Conservation (phyloP, 2,113 vertebrate species). For the Rhinopithecus roxellana region DNA sequence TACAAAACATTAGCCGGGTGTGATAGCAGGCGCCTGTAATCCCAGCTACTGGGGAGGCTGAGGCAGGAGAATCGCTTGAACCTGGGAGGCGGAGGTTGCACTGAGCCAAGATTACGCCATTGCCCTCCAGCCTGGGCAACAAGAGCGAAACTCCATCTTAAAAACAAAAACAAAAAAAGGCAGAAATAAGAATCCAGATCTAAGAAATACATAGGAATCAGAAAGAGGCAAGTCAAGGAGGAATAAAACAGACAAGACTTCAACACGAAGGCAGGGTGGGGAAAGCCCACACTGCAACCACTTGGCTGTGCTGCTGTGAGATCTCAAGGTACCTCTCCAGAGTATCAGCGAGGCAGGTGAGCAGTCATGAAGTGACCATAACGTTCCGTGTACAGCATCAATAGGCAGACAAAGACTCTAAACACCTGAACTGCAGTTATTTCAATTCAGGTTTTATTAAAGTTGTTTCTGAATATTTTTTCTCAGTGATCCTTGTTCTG, state of each 20-base stretch:
- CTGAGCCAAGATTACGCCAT: no score
- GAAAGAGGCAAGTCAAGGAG: neutral
- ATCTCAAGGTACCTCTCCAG: neutral
- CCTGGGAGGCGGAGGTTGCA: no score
- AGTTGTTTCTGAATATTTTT: slow-evolving; percentile 19
- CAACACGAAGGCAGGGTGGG: neutral
- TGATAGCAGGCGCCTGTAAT: no score
- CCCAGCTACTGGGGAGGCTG: no score
- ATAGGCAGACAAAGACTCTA: neutral
- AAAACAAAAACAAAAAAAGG: neutral
- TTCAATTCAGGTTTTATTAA: slow-evolving; percentile 65
- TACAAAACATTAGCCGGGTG: no score
- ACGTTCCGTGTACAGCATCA: neutral
- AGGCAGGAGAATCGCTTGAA: no score
- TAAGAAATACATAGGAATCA: neutral
- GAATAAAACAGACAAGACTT: neutral
- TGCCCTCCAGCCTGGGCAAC: no score
- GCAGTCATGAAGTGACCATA: neutral
- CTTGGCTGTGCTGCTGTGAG: neutral
- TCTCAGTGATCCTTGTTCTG: no score
- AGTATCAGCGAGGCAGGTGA: neutral
- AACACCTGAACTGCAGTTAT: neutral
- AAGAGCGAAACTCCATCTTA: no score
- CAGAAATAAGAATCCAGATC: neutral
- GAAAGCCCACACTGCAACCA: neutral